Evolutionary conservation across 1,140 invertebrate species (phyloP).

Genomic region (Cheumatopsyche charites): DNA sequence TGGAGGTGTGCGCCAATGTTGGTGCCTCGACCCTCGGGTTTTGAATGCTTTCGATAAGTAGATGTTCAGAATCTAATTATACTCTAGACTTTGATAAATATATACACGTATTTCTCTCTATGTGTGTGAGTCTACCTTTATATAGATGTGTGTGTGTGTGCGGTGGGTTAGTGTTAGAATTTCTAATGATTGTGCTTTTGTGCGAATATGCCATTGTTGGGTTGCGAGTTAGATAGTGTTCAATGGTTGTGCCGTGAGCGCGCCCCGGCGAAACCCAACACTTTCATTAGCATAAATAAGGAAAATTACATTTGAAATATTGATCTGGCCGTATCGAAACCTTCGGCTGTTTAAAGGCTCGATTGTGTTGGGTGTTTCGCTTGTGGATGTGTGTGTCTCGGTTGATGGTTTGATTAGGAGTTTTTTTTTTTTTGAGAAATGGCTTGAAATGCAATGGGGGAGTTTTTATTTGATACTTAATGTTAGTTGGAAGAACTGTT

Average conservation of each 20-base stretch:
- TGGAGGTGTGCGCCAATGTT: slow-evolving; percentile 3
- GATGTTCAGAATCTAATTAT: slow-evolving; percentile 49
- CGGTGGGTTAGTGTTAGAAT: slow-evolving; percentile 18
- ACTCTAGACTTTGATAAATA: slow-evolving; percentile 47
- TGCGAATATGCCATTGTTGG: slow-evolving; percentile 43
- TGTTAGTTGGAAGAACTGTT: too few species aligned
- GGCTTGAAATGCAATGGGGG: too few species aligned
- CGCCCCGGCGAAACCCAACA: slow-evolving; percentile 27
- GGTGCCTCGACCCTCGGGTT: slow-evolving; percentile 40
- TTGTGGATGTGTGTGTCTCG: neutral
- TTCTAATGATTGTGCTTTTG: slow-evolving; percentile 48
- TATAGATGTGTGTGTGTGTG: neutral
- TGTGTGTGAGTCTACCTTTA: neutral
- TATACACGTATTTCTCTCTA: slow-evolving; percentile 22
- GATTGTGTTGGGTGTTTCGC: neutral
- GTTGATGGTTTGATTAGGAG: neutral
- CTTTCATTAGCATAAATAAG: slow-evolving; percentile 47
- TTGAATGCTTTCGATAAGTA: slow-evolving; percentile 48
- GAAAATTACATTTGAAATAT: slow-evolving; percentile 42
- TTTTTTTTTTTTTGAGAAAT: too few species aligned
- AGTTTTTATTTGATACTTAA: too few species aligned
- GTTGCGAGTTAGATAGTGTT: slow-evolving; percentile 31
- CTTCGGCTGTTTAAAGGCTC: neutral
- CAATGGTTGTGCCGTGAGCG: slow-evolving; percentile 14
- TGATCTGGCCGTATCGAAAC: slow-evolving; percentile 36